phyloP scores from a whole-genome alignment of 1,140 invertebrate species.

The Drosophila teissieri region DNA sequence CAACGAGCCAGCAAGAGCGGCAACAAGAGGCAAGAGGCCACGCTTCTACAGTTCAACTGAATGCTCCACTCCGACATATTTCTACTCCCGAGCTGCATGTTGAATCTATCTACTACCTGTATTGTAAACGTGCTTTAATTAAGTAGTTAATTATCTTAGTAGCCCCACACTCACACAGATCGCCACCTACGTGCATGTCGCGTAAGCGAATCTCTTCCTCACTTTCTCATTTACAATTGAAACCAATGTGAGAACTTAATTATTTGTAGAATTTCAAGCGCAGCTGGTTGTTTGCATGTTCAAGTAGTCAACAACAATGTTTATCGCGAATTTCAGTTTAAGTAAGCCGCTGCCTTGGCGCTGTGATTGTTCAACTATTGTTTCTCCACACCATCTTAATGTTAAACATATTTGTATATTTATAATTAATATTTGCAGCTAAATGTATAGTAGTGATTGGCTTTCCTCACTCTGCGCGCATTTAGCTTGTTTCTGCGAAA shows the following conservation, averaged over 20 bases:
- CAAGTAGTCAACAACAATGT: conserved; percentile 8
- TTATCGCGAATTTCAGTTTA: conserved; percentile 32
- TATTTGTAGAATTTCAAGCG: conserved; percentile 41
- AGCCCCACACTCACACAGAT: conserved; percentile 28
- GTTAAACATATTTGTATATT: conserved; percentile 31
- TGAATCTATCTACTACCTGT: conserved; percentile 42
- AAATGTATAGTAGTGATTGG: conserved; percentile 22
- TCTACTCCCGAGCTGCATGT: conserved; percentile 61
- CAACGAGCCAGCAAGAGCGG: conserved; percentile 36
- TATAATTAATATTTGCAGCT: conserved; percentile 39
- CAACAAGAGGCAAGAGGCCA: conserved; percentile 22
- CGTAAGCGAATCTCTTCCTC: conserved; percentile 17
- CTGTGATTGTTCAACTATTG: conserved; percentile 65
- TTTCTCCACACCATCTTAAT: conserved; percentile 28
- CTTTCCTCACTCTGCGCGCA: conserved; percentile 33
- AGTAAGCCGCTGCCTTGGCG: conserved; percentile 42
- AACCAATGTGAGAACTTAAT: conserved; percentile 31
- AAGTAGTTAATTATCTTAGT: conserved; percentile 46
- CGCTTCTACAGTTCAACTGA: conserved; percentile 27
- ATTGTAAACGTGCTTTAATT: conserved; percentile 61
- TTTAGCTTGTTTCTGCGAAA: conserved; percentile 40
- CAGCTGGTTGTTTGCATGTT: conserved; percentile 30
- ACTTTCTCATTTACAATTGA: conserved; percentile 37
- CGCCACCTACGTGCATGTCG: conserved; percentile 7
- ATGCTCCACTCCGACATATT: conserved; percentile 29